These are phyloP conservation scores for Phacellophora camtschatica DNA, from an alignment of 30 jellyfish, hydroid and myxozoan species.

Conservation along the genomic window DNA sequence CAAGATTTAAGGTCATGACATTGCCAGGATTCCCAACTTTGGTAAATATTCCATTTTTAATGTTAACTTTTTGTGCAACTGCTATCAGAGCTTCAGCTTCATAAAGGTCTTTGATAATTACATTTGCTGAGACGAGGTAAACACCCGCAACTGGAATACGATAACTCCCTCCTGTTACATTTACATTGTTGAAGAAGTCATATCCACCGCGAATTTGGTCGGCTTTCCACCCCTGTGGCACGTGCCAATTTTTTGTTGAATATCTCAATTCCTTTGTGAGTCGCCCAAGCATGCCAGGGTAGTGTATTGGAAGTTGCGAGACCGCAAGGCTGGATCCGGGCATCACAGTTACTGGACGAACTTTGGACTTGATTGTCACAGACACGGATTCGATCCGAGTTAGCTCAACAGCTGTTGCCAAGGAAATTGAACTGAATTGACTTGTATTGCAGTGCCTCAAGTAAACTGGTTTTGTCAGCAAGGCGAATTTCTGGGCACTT, in stretches of 20 bases:
- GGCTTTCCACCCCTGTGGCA: conserved; percentile 46
- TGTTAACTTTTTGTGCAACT: conserved; percentile 13
- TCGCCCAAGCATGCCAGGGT: conserved; percentile 70
- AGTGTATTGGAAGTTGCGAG: conserved; percentile 23
- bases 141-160: conserved; percentile 65
- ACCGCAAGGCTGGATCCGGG: conserved; percentile 62
- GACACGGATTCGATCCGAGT: conserved; percentile 17
- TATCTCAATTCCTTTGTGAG: neutral
- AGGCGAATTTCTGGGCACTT: neutral
- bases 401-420: conserved; percentile 35
- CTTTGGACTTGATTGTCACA: conserved; percentile 3
- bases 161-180: conserved; percentile 53
- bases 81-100: conserved; percentile 51
- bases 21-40: conserved; percentile 63
- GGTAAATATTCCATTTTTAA: conserved; percentile 61
- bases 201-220: conserved; percentile 68
- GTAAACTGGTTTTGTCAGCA: conserved; percentile 5
- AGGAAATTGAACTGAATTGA: neutral
- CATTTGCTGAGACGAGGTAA: conserved; percentile 58
- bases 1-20: conserved; percentile 62
- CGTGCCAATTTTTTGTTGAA: conserved; percentile 40
- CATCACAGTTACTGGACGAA: conserved; percentile 17
- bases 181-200: conserved; percentile 54
- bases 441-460: neutral
- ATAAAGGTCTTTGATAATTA: conserved; percentile 49